A percentile compares a stretch with the other conserved stretches of the same genome.
Conservation (phyloP, 2,113 vertebrate species). For the Deroptyus accipitrinus region DNA sequence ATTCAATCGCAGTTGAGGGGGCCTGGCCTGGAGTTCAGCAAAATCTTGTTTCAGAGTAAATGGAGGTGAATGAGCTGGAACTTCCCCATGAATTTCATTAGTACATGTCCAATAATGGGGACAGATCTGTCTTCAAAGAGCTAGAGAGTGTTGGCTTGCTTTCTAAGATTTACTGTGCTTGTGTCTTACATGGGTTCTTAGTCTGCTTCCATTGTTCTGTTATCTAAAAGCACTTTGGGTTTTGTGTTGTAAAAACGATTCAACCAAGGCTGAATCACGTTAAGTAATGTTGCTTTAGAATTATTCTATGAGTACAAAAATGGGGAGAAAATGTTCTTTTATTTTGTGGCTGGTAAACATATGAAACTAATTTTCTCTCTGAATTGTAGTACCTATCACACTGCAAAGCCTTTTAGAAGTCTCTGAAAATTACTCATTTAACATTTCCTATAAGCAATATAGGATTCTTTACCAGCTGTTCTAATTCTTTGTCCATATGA, state of each 20-base stretch:
- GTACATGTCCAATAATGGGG: rapidly evolving
- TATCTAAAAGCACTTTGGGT: not conserved
- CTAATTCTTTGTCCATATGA: not conserved
- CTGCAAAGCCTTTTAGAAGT: not conserved
- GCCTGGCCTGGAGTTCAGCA: not conserved
- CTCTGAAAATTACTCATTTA: not conserved
- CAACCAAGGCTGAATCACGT: not conserved
- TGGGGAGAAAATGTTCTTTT: not conserved
- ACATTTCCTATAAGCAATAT: not conserved
- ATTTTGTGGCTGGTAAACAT: not conserved
- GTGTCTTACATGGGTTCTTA: not conserved
- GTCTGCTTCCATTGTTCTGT: rapidly evolving
- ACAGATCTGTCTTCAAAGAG: not conserved
- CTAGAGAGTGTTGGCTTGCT: not conserved
- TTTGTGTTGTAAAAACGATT: not conserved
- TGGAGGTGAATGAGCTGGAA: not conserved
- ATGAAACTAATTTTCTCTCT: not conserved
- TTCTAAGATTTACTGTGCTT: rapidly evolving
- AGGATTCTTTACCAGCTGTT: not conserved
- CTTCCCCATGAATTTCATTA: not conserved
- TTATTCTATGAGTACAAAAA: not conserved
- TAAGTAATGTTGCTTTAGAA: not conserved
- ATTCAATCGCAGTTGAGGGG: rapidly evolving
- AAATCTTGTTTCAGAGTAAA: not conserved
- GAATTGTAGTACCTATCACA: no score